These are phyloP conservation scores for Leucosticte australis DNA, from an alignment of 2,113 vertebrate species.

Conservation along the genomic window DNA sequence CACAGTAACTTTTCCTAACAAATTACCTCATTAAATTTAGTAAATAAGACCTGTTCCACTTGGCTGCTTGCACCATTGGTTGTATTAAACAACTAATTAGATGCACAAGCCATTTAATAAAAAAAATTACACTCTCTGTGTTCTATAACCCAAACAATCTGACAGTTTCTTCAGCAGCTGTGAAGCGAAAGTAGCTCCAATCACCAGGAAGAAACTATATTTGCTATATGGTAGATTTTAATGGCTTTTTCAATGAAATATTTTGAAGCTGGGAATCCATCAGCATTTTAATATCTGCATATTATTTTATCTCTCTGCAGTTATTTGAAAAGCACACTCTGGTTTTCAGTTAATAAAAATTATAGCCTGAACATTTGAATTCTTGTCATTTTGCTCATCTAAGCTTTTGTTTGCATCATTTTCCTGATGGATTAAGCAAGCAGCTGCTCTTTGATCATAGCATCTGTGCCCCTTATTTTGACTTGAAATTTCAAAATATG, in stretches of 20 bases:
- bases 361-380: neutral
- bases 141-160: neutral
- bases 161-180: neutral
- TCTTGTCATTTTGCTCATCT: neutral
- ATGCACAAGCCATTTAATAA: neutral
- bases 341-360: neutral
- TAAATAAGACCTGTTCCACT: slow-evolving; percentile 40
- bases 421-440: slow-evolving; percentile 23
- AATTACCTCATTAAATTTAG: slow-evolving; percentile 17
- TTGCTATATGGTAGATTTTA: neutral
- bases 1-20: slow-evolving; percentile 7
- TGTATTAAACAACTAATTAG: slow-evolving; percentile 21
- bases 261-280: neutral
- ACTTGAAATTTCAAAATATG: neutral
- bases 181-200: neutral
- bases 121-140: neutral
- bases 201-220: neutral
- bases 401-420: slow-evolving; percentile 24
- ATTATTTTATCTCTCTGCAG: neutral
- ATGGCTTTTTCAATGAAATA: neutral
- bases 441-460: slow-evolving; percentile 25
- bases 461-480: slow-evolving; percentile 1
- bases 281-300: neutral
- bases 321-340: neutral
- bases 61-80: neutral